These are phyloP conservation scores for Thymelicus acteon DNA, from an alignment of 2,888 invertebrate species.

Conservation along the genomic window DNA sequence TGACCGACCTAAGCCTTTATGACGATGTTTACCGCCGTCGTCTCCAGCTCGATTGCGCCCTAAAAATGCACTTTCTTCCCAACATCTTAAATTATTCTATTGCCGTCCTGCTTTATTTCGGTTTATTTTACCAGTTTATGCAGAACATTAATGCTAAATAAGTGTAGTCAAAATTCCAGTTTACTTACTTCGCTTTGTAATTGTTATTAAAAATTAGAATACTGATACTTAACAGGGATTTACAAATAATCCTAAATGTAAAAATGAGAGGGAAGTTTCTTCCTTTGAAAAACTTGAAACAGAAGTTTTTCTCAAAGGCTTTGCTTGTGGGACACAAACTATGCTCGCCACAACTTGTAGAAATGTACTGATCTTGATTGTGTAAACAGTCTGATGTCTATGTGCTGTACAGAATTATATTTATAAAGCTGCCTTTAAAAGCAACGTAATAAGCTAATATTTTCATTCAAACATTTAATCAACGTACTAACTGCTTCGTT, in stretches of 20 bases:
- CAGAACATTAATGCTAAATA: not conserved
- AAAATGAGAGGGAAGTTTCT: not conserved
- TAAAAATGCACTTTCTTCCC: constrained; percentile 59
- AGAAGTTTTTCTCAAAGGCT: constrained; percentile 21
- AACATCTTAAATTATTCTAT: constrained; percentile 41
- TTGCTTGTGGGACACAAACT: not conserved
- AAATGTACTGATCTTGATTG: not conserved
- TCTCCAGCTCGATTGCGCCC: constrained; percentile 52
- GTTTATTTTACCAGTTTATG: constrained; percentile 3
- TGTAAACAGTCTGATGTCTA: not conserved
- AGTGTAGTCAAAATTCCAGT: too few relatives aligned
- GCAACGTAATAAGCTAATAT: not conserved
- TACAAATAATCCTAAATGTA: not conserved
- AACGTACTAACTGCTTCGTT: constrained; percentile 29
- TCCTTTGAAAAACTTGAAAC: not conserved
- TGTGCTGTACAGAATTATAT: not conserved
- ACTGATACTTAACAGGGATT: not conserved
- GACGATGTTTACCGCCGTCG: constrained; percentile 74
- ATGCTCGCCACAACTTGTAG: not conserved
- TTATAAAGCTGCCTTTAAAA: not conserved
- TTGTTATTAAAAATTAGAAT: too few relatives aligned
- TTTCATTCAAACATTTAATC: constrained; percentile 7
- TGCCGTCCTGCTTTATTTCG: constrained; percentile 11
- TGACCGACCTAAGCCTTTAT: constrained; percentile 68
- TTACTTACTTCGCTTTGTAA: too few relatives aligned